phyloP scores from a whole-genome alignment of 2,113 vertebrate genomes.

The Prietella phreatophila region DNA sequence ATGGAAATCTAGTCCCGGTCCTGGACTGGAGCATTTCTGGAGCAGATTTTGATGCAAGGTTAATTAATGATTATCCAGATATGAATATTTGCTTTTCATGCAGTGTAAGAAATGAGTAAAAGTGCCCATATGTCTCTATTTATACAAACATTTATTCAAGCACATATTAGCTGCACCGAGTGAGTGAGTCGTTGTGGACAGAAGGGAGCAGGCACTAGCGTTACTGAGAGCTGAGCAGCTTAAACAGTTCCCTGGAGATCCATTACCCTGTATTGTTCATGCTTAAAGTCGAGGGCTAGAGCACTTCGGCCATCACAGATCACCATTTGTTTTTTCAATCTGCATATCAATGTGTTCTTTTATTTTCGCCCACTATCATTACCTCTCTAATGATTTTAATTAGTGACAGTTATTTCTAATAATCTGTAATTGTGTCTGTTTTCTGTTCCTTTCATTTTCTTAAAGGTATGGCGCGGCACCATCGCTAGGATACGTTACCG shows the following conservation, averaged over 20 bases:
- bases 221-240: slow-evolving; percentile 53
- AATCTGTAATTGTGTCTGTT: not conserved
- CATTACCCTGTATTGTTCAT: slow-evolving; percentile 68
- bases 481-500: slow-evolving; percentile 86
- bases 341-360: not conserved
- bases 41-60: not conserved
- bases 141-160: slow-evolving; percentile 7
- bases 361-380: not conserved
- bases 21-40: not conserved
- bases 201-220: slow-evolving; percentile 58
- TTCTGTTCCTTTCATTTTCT: not conserved
- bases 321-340: not conserved
- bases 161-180: slow-evolving; percentile 8
- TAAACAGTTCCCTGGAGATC: slow-evolving; percentile 59
- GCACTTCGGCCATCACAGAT: slow-evolving; percentile 50
- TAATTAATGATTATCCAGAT: not conserved
- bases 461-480: slow-evolving; percentile 91
- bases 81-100: slow-evolving; percentile 13
- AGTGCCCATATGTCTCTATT: not conserved
- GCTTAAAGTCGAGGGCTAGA: slow-evolving; percentile 51
- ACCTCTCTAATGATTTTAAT: not conserved
- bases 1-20: not conserved
- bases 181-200: slow-evolving; percentile 38
- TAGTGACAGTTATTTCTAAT: not conserved
- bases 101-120: slow-evolving; percentile 1